Evolutionary conservation across 2,888 invertebrate species (phyloP).

Genomic region (Caenorhabditis plicata): DNA sequence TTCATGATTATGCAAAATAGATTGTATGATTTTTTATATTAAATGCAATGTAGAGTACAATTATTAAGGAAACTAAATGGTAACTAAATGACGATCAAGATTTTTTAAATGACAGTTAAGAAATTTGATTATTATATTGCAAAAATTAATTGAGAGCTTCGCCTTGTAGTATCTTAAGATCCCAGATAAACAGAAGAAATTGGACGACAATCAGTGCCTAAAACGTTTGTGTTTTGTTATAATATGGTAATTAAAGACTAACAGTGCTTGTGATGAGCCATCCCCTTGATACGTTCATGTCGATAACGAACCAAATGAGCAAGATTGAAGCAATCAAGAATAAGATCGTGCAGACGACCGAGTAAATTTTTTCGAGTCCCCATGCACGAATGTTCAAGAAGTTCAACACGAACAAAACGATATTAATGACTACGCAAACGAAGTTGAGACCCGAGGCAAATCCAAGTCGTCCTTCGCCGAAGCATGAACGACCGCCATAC

Average conservation of each 20-base stretch:
- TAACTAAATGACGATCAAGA: slow-evolving; percentile 1
- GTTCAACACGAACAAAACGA: slow-evolving; percentile 56
- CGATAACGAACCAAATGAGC: slow-evolving; percentile 53
- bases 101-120: no score
- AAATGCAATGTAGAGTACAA: no score
- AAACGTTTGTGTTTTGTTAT: neutral
- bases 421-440: slow-evolving; percentile 51
- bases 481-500: slow-evolving; percentile 57
- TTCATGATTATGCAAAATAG: no score
- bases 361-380: slow-evolving; percentile 48
- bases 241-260: neutral
- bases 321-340: slow-evolving; percentile 50
- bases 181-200: slow-evolving; percentile 61
- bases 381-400: slow-evolving; percentile 55
- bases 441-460: slow-evolving; percentile 51
- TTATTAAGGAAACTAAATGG: no score
- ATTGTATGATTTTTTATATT: no score
- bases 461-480: slow-evolving; percentile 56
- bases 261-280: slow-evolving; percentile 42
- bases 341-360: slow-evolving; percentile 41
- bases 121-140: no score
- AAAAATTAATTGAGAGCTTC: slow-evolving; percentile 60
- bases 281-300: slow-evolving; percentile 39
- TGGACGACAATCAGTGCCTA: slow-evolving; percentile 48
- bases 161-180: slow-evolving; percentile 61